phyloP scores from a whole-genome alignment of 2,888 invertebrate species.

The Lochmaea crataegi region DNA sequence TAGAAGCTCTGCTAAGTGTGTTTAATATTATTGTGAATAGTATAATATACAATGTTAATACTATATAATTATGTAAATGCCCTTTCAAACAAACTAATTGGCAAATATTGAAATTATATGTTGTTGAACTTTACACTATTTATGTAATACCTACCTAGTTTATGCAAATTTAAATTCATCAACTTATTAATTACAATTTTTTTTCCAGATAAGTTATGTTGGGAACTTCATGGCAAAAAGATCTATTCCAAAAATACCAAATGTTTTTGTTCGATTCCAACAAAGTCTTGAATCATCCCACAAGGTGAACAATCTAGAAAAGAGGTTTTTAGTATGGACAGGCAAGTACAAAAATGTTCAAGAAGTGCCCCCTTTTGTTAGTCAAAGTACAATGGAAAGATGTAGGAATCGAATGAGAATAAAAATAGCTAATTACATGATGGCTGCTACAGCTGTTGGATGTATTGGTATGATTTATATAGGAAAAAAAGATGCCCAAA shows the following conservation, averaged over 20 bases:
- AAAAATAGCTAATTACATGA: conserved; percentile 77
- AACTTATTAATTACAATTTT: not conserved
- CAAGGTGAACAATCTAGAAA: conserved; percentile 68
- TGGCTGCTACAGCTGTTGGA: conserved; percentile 72
- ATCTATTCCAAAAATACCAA: not conserved
- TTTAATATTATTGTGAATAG: too few species aligned
- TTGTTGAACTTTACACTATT: not conserved
- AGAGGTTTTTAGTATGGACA: conserved; percentile 80
- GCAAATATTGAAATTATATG: too few species aligned
- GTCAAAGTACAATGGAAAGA: conserved; percentile 75
- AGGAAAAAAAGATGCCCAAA: conserved; percentile 76
- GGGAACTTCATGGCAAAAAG: conserved; percentile 1
- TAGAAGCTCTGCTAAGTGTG: too few species aligned
- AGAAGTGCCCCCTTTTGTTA: conserved; percentile 78
- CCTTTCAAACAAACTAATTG: too few species aligned
- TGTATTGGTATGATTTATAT: conserved; percentile 73
- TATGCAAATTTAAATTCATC: not conserved
- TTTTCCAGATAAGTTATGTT: conserved; percentile 1
- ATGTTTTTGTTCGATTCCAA: conserved; percentile 23
- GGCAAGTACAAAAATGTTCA: conserved; percentile 78
- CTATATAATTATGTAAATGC: too few species aligned
- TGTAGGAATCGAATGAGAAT: conserved; percentile 80
- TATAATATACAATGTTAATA: too few species aligned
- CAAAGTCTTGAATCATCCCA: conserved; percentile 46
- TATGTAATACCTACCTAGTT: not conserved